These are phyloP conservation scores for Eristalinus aeneus DNA, from an alignment of 2,888 invertebrate species.

Conservation along the genomic window DNA sequence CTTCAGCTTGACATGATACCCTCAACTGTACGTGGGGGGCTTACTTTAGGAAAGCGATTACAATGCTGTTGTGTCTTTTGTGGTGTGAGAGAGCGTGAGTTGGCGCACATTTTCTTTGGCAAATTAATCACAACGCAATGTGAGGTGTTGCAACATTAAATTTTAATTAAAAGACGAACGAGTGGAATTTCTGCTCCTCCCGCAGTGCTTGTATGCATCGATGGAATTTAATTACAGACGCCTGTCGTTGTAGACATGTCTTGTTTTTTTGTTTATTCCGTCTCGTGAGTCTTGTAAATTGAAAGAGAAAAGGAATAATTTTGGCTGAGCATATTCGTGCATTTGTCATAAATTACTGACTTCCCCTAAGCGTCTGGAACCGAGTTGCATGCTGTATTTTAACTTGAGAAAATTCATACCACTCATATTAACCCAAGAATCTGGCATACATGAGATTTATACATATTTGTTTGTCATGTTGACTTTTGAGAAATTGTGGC, in stretches of 20 bases:
- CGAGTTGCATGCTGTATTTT: no score
- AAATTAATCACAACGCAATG: slow-evolving; percentile 60
- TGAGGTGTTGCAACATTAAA: slow-evolving; percentile 59
- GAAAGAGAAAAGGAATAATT: neutral
- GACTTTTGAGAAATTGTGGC: no score
- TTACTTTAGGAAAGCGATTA: neutral
- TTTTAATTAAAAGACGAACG: slow-evolving; percentile 61
- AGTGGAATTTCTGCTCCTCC: neutral
- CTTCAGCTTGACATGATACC: slow-evolving; percentile 47
- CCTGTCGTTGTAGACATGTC: neutral
- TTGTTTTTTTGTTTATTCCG: neutral
- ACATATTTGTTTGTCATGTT: no score
- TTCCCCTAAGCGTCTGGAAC: no score
- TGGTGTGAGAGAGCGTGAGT: slow-evolving; percentile 3
- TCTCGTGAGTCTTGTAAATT: neutral
- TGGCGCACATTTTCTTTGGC: slow-evolving; percentile 6
- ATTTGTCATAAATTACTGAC: neutral
- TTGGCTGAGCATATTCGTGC: neutral
- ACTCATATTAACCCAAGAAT: no score
- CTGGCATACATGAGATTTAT: no score
- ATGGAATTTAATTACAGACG: slow-evolving; percentile 56
- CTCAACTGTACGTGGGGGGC: slow-evolving; percentile 16
- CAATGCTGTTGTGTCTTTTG: slow-evolving; percentile 3
- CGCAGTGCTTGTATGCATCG: slow-evolving; percentile 41
- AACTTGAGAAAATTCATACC: no score